Base-by-base conservation (phyloP, 2,888 invertebrate genomes). In the Drosophila atripex region DNA sequence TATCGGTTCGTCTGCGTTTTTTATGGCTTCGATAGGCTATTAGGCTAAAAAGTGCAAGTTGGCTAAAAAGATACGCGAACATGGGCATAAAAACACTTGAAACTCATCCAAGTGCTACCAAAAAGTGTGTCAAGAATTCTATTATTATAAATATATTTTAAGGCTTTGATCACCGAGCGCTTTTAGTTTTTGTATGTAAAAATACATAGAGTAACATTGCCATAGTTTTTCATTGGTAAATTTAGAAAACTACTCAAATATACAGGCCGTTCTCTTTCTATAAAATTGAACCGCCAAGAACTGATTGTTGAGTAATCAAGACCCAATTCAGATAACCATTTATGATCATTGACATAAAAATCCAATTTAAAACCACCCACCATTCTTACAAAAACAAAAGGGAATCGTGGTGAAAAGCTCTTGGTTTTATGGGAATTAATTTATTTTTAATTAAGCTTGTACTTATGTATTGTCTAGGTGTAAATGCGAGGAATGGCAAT, bases 381-480 rank as follows among this genome's bases (percentile, higher is more conserved):
- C 39, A 14, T 14, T 39, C 16, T 2, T 3, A 6, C 8, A 14
- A 39, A 8, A 14, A 16, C 1, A 39, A 39, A 39, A 14, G 16
- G 14, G 14, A 11, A 35, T 14, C 16, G 9, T 46, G 63, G 28
- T 30, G 14, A 38, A 69, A 43, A 43, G 21, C 59, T 32, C 25
- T 12, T 7, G 0, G 0, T 6, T 41, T 49, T 68, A 64, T 46
- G 46, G 54, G 39, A 70, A 61, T 61, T 71, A 52, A 68, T 83
- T 77, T 79, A 77, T 79, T 79, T 64, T 46, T 68, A 63, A 41
- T 68, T 74, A 65, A 66, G 32, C 64, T 70, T 74, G 38, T 32
- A 54, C 70, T 64, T 72, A 66, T 16, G 1, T 14, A 32, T 39
- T 32, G 2, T 12, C 63, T 61, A 23, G 12, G 49, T 9, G 12